Percentiles rank a stretch among this genome's conserved stretches.
phyloP scores from a whole-genome alignment of 2,797 vertebrate species.

The Sparidentex hasta region DNA sequence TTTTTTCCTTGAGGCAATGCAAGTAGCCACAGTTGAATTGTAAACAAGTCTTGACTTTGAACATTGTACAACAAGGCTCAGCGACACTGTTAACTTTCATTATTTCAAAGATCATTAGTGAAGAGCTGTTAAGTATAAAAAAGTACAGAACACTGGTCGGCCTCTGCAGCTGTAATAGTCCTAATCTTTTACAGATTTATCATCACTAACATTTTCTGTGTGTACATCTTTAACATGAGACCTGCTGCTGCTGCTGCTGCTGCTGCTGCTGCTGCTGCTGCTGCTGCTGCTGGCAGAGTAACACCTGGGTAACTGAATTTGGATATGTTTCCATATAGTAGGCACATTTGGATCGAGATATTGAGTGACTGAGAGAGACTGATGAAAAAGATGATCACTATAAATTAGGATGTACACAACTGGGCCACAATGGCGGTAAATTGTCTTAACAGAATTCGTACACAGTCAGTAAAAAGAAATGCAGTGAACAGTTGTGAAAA shows the following conservation, averaged over 20 bases:
- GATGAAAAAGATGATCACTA: constrained; percentile 54
- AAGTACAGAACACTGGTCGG: constrained; percentile 57
- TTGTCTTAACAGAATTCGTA: constrained; percentile 18
- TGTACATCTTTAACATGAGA: constrained; percentile 55
- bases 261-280: constrained; percentile 70
- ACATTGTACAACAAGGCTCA: constrained; percentile 73
- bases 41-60: constrained; percentile 83
- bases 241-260: constrained; percentile 63
- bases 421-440: constrained; percentile 23
- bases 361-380: constrained; percentile 61
- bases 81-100: constrained; percentile 56
- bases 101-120: constrained; percentile 60
- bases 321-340: constrained; percentile 84
- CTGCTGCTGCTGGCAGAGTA: constrained; percentile 55
- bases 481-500: constrained; percentile 22
- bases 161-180: constrained; percentile 44
- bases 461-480: constrained; percentile 23
- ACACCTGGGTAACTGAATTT: constrained; percentile 79
- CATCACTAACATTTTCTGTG: constrained; percentile 49
- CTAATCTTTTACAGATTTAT: constrained; percentile 62
- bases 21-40: constrained; percentile 72
- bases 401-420: constrained; percentile 28
- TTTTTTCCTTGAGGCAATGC: constrained; percentile 66
- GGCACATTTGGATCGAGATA: constrained; percentile 83
- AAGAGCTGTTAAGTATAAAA: constrained; percentile 69